A percentile compares a stretch with the other conserved stretches of the same genome.
phyloP scores from a whole-genome alignment of 2,888 invertebrate genomes.

The Notodonta dromedarius region DNA sequence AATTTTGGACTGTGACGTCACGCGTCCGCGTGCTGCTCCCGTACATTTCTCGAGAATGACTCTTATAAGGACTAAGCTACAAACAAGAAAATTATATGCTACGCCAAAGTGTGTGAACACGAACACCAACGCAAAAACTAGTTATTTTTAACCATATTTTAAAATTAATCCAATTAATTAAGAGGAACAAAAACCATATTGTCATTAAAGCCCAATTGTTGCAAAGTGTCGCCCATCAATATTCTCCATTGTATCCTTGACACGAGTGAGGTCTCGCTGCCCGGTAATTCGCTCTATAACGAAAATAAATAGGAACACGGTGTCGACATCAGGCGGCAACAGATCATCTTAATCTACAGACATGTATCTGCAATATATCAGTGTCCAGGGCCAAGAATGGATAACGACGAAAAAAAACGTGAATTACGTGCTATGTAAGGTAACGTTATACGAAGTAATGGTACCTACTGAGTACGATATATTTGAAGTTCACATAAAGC shows the following conservation, averaged over 20 bases:
- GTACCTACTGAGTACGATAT: not conserved
- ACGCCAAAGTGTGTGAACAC: too few relatives aligned
- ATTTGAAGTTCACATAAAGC: not conserved
- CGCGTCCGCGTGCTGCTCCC: too few relatives aligned
- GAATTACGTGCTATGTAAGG: conserved; percentile 3
- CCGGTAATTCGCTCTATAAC: conserved; percentile 17
- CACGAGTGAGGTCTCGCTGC: conserved; percentile 6
- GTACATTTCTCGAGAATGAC: too few relatives aligned
- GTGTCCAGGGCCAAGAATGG: not conserved
- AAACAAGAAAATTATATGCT: too few relatives aligned
- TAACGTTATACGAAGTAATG: not conserved
- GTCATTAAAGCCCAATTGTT: too few relatives aligned
- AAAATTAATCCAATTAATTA: too few relatives aligned
- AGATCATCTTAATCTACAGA: conserved; percentile 10
- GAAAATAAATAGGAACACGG: conserved; percentile 12
- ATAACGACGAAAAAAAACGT: conserved; percentile 14
- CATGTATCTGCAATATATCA: not conserved
- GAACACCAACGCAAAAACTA: too few relatives aligned
- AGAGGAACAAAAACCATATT: too few relatives aligned
- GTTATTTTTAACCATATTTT: too few relatives aligned
- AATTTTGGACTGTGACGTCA: too few relatives aligned
- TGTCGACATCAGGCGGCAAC: conserved; percentile 5
- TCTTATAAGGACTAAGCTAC: too few relatives aligned
- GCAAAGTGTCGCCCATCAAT: too few relatives aligned
- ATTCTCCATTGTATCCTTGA: not conserved